phyloP scores from a whole-genome alignment of 2,888 invertebrate genomes.

The Cheilosia scutellata region DNA sequence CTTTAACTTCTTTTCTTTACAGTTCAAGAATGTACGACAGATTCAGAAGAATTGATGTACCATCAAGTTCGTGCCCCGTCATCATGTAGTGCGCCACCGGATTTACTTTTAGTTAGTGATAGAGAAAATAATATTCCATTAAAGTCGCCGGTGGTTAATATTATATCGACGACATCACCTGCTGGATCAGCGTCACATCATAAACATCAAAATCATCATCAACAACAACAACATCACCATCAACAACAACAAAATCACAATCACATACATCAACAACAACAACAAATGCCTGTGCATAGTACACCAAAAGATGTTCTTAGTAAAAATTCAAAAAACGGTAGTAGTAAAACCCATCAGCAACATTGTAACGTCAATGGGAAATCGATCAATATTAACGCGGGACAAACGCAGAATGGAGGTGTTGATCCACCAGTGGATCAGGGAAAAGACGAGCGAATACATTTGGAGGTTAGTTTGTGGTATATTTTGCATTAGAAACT shows the following conservation, averaged over 20 bases:
- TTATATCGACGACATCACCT: slow-evolving; percentile 81
- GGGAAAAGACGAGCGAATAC: slow-evolving; percentile 81
- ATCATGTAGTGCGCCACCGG: slow-evolving; percentile 88
- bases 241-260: slow-evolving; percentile 44
- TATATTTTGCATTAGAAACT: neutral
- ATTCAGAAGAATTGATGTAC: slow-evolving; percentile 89
- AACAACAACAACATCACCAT: slow-evolving; percentile 65
- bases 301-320: slow-evolving; percentile 76
- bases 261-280: slow-evolving; percentile 47
- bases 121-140: slow-evolving; percentile 84
- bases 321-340: slow-evolving; percentile 71
- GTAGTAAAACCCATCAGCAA: slow-evolving; percentile 68
- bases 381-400: slow-evolving; percentile 73
- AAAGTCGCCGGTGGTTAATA: slow-evolving; percentile 82
- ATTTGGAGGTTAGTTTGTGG: slow-evolving; percentile 81
- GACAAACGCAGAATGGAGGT: slow-evolving; percentile 76
- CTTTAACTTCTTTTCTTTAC: slow-evolving; percentile 79
- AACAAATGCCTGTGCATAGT: slow-evolving; percentile 56
- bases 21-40: slow-evolving; percentile 89
- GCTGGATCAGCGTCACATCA: slow-evolving; percentile 77
- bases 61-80: slow-evolving; percentile 86
- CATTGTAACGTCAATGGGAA: slow-evolving; percentile 65
- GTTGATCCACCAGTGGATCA: slow-evolving; percentile 75
- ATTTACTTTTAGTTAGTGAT: slow-evolving; percentile 86
- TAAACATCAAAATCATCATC: slow-evolving; percentile 71